Conservation (phyloP, 1,140 invertebrate species). For the Atta cephalotes region DNA sequence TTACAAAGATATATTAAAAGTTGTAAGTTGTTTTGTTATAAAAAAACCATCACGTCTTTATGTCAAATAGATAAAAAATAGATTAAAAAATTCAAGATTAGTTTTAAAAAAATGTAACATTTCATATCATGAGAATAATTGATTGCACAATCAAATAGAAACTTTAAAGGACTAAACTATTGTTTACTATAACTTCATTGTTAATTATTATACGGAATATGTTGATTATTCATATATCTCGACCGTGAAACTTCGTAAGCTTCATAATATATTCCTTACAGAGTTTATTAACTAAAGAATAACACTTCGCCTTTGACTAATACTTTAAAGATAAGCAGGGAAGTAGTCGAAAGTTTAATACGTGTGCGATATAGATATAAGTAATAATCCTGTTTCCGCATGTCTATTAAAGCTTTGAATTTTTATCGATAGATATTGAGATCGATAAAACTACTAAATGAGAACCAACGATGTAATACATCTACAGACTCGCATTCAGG, state of each 20-base stretch:
- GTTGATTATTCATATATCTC: conserved; percentile 6
- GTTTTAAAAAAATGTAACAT: background rate
- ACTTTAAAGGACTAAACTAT: conserved; percentile 6
- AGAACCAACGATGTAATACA: conserved; percentile 40
- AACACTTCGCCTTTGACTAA: background rate
- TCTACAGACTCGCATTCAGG: conserved; percentile 3
- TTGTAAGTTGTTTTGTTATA: background rate
- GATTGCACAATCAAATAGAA: background rate
- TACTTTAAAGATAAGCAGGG: background rate
- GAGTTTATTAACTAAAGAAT: conserved; percentile 19
- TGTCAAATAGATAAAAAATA: background rate
- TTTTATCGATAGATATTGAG: background rate
- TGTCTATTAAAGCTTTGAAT: background rate
- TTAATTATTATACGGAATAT: conserved; percentile 25
- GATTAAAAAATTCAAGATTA: background rate
- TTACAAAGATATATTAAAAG: background rate
- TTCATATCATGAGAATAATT: background rate
- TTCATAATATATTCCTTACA: background rate
- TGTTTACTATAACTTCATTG: conserved; percentile 12
- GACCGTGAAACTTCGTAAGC: background rate
- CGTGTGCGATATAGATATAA: too few species aligned
- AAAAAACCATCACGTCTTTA: background rate
- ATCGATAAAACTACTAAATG: conserved; percentile 8
- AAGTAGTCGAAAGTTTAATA: background rate
- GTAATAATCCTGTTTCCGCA: background rate